Evolutionary conservation across 2,113 vertebrate species (phyloP).

Genomic region (Microcebus tavaratra): DNA sequence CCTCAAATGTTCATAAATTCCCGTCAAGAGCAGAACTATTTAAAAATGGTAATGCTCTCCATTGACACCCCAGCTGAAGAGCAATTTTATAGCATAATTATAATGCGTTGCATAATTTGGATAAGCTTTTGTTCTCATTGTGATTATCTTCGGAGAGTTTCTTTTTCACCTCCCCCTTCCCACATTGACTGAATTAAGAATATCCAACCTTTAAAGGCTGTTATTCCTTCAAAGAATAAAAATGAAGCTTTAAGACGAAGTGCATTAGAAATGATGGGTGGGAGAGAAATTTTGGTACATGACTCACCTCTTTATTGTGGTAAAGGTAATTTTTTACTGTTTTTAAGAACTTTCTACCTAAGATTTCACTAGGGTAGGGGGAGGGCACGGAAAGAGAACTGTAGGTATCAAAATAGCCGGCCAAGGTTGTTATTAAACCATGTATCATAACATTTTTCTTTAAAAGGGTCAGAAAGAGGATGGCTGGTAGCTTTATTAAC

Average conservation of each 20-base stretch:
- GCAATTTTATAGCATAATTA: constrained; percentile 85
- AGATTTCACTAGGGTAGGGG: background rate
- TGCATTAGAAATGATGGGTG: constrained; percentile 45
- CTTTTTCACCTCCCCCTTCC: constrained; percentile 77
- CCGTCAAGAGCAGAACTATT: constrained; percentile 80
- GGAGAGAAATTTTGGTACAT: constrained; percentile 62
- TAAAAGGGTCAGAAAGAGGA: background rate
- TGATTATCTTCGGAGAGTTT: constrained; percentile 76
- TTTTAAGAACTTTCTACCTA: constrained; percentile 46
- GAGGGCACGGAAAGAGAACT: background rate
- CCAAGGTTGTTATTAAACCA: background rate
- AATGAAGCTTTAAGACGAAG: constrained; percentile 50
- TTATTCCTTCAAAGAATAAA: constrained; percentile 67
- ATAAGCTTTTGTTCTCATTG: constrained; percentile 84
- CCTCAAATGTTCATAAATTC: constrained; percentile 66
- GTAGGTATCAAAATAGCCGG: background rate
- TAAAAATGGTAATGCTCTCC: constrained; percentile 80
- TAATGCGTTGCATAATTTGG: constrained; percentile 82
- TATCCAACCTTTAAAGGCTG: constrained; percentile 60
- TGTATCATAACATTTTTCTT: background rate
- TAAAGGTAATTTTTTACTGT: constrained; percentile 51
- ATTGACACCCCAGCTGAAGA: constrained; percentile 83
- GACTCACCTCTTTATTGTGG: constrained; percentile 68
- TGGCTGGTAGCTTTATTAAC: background rate
- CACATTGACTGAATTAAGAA: constrained; percentile 72